phyloP scores from a whole-genome alignment of 1,140 invertebrate genomes.

The Eciton burchellii region DNA sequence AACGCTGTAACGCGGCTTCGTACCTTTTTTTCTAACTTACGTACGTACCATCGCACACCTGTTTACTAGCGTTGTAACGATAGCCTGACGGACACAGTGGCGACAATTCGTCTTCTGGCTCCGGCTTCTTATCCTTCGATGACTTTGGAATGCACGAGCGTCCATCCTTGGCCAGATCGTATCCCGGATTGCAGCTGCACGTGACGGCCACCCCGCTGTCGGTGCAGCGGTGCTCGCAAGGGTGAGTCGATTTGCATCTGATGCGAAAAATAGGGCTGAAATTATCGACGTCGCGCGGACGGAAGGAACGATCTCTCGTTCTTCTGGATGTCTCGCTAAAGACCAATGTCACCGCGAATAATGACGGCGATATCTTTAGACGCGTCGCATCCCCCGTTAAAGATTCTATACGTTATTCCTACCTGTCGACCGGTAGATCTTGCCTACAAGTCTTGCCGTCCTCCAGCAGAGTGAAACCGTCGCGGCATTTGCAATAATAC shows the following conservation, averaged over 20 bases:
- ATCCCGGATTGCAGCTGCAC: constrained; percentile 87
- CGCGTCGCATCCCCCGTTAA: background rate
- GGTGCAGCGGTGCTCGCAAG: constrained; percentile 86
- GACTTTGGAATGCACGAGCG: constrained; percentile 81
- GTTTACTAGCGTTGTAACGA: constrained; percentile 86
- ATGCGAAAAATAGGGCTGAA: background rate
- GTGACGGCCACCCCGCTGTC: constrained; percentile 84
- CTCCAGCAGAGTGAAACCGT: constrained; percentile 89
- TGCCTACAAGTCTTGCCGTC: constrained; percentile 89
- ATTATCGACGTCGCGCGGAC: no score
- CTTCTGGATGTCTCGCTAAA: no score
- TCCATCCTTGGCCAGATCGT: constrained; percentile 83
- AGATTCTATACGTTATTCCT: constrained; percentile 2
- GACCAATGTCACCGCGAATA: background rate
- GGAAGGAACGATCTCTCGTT: no score
- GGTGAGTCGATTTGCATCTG: constrained; percentile 85
- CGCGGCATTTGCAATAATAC: constrained; percentile 90
- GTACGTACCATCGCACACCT: constrained; percentile 89
- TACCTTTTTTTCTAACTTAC: background rate
- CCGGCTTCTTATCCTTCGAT: constrained; percentile 54
- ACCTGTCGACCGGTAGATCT: constrained; percentile 77
- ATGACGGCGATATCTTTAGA: no score
- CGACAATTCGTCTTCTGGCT: constrained; percentile 57
- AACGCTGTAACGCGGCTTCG: background rate
- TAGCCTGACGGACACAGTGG: constrained; percentile 88